These are phyloP conservation scores for Digitonthophagus gazella DNA, from an alignment of 2,888 invertebrate species.

Conservation along the genomic window DNA sequence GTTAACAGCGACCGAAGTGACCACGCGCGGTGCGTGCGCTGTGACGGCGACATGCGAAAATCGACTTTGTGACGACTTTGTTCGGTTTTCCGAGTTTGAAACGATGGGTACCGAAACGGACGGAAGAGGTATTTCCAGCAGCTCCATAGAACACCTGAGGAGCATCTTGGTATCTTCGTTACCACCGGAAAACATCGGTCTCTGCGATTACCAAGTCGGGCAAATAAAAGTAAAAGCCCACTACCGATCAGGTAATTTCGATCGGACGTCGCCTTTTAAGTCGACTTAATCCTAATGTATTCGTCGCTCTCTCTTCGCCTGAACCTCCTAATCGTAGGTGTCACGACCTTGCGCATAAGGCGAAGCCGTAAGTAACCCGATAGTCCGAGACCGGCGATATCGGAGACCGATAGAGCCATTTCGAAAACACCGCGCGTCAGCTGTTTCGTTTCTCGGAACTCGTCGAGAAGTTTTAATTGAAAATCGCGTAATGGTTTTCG, in stretches of 20 bases:
- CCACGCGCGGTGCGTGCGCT: background rate
- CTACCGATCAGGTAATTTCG: slow-evolving; percentile 28
- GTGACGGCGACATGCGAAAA: background rate
- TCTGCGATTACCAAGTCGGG: slow-evolving; percentile 44
- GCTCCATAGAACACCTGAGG: slow-evolving; percentile 56
- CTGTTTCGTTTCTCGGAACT: background rate
- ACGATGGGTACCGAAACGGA: slow-evolving; percentile 36
- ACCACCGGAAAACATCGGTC: slow-evolving; percentile 58
- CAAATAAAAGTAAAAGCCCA: slow-evolving; percentile 28
- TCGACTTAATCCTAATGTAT: background rate
- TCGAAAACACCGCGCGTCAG: background rate
- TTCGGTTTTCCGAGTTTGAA: too few species aligned
- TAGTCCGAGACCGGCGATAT: background rate
- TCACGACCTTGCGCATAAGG: background rate
- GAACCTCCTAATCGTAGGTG: background rate
- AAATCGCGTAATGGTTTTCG: background rate
- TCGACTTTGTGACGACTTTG: slow-evolving; percentile 3
- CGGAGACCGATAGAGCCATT: background rate
- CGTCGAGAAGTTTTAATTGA: background rate
- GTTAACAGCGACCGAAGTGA: slow-evolving; percentile 5
- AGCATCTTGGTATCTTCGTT: slow-evolving; percentile 58
- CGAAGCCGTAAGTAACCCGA: background rate
- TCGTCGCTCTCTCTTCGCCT: background rate
- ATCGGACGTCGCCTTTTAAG: background rate
- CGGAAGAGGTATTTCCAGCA: slow-evolving; percentile 52